Evolutionary conservation across 1,140 invertebrate genomes (phyloP).

Genomic region (Mycetomoellerius zeteki): DNA sequence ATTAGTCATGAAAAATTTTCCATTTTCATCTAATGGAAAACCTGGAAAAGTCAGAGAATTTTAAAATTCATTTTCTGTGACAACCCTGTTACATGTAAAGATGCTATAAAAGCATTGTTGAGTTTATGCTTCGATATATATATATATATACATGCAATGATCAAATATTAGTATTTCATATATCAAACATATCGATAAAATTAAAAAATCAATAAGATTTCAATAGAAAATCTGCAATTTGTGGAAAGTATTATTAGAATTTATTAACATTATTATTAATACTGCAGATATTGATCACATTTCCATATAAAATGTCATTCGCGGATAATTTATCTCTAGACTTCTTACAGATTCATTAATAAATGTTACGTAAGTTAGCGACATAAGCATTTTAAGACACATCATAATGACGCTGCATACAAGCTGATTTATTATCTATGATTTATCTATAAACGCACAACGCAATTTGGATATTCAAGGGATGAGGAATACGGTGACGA

Average conservation of each 20-base stretch:
- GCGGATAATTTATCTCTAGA: neutral
- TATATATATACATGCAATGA: neutral
- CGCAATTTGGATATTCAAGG: neutral
- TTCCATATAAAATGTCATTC: neutral
- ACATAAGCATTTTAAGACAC: neutral
- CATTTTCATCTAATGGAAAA: too few species aligned
- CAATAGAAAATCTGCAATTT: neutral
- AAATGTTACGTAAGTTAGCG: neutral
- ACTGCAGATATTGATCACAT: neutral
- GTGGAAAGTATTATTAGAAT: neutral
- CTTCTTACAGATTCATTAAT: neutral
- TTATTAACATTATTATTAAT: neutral
- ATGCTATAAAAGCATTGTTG: neutral
- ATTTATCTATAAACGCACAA: neutral
- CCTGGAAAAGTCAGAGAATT: too few species aligned
- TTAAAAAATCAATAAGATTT: neutral
- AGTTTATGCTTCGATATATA: neutral
- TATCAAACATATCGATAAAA: neutral
- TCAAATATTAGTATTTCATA: neutral
- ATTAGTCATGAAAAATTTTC: too few species aligned
- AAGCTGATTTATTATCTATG: neutral
- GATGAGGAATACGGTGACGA: slow-evolving; percentile 17
- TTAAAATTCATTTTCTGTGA: too few species aligned
- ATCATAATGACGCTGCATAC: neutral
- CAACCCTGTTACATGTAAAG: neutral